Base-by-base conservation (phyloP, 1,140 invertebrate genomes). In the Liolophura sinensis region DNA sequence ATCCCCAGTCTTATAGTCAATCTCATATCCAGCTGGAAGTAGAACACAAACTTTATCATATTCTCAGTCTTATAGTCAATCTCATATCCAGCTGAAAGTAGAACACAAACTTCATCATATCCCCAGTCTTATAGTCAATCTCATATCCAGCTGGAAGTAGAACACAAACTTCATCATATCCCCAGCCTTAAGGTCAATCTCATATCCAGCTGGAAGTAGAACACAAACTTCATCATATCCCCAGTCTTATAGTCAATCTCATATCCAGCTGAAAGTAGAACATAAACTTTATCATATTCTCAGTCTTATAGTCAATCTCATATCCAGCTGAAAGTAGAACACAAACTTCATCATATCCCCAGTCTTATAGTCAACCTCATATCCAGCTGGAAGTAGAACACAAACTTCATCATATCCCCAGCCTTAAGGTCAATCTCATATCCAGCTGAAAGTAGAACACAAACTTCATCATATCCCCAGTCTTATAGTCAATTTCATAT, bases 11-110 rank as follows among this genome's bases (percentile, higher is more conserved):
- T 40, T 40, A 40, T 40, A 3, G 31, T 40, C 31, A 40, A 40
- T 40, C 31, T 40, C 31, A 40, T 3, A 40, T 40, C n/a, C n/a
- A n/a, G 31, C 9, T 40, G n/a, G n/a, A n/a, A n/a, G n/a, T n/a
- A n/a, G n/a, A n/a, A 40, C 31, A 40, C 91, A 87, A 98, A 98
- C 78, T 91, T 90, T 73, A 88, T 79, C 24, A 67, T 64, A 16
- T 87, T 84, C 0, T 88, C 88, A 1, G 90, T 91, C 0, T 92
- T 92, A 79, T 98, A 98, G 88, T 98, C 96, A n/a, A 77, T 74
- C 0, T 89, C 90, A 85, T 95, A 97, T 68, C 91, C 84, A 0
- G 89, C 85, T 85, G 69, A 47, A 77, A 76, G 51, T 65, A 62
- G 11, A 18, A 58, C n/a, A 65, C 61, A 15, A 54, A 40, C 3